Base-by-base conservation (phyloP, 2,797 vertebrate species). In the Gobionotothen gibberifrons region DNA sequence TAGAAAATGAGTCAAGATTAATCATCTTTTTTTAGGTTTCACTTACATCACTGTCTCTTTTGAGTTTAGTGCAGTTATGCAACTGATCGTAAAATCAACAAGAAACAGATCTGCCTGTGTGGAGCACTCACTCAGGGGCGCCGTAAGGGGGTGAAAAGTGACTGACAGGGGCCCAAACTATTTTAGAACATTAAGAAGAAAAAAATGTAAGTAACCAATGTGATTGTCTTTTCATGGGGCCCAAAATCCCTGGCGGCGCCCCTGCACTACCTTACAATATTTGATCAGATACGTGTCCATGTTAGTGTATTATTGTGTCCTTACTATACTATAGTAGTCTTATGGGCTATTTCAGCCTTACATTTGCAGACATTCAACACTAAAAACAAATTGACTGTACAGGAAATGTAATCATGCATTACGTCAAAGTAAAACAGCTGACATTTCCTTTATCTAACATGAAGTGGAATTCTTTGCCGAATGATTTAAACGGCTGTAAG, bases 11-110 rank as follows among this genome's bases (percentile, higher is more conserved):
- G 19, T 26, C 44, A 29, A 9, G 39, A 61, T 61, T 39, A 19
- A 6, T 26, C 26, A 32, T 73, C 48, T 70, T 52, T 52, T 74
- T 65, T 60, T 16, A 65, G n/a, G 11, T 58, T 57, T 44, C 14
- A 2, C 39, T 72, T 71, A 74, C 5, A 62, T 53, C n/a, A n/a
- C 56, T 1, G 0, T 22, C 15, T 65, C 58, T 52, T 53, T 47
- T 3, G 15, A 63, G 39, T 60, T 51, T 9, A n/a, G 47, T 40
- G 42, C 22, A 49, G 53, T 59, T 64, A 59, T 17, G 16, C 55
- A 63, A 72, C 32, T 39, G 42, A 63, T n/a, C 8, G 0, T 46
- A 4, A 62, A 66, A 49, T 17, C 19, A 15, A 57, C 21, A 9
- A 56, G 9, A 56, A 15, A 40, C 22, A 32, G 26, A 55, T n/a